Evolutionary conservation across 1,140 invertebrate genomes (phyloP).

Genomic region (Sitobion miscanthi): DNA sequence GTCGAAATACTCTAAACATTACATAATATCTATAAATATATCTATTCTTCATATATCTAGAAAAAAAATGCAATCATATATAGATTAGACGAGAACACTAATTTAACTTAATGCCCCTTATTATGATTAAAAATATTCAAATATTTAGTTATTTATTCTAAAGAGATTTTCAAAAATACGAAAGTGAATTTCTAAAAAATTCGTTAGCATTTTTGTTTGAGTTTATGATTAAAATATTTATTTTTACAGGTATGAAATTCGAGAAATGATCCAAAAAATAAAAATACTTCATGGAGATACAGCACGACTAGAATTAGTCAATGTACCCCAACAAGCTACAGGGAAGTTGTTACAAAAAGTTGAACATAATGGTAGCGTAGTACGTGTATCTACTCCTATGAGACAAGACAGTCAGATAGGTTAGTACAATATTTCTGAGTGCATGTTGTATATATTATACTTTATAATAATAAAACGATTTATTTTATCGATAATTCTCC

Average conservation of each 20-base stretch:
- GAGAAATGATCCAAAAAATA: constrained; percentile 91
- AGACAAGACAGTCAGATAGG: constrained; percentile 46
- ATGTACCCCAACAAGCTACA: constrained; percentile 51
- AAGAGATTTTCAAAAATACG: neutral
- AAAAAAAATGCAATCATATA: neutral
- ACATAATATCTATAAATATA: too few species aligned
- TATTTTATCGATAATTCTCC: too few species aligned
- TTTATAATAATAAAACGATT: neutral
- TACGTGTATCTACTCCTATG: constrained; percentile 52
- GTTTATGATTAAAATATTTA: constrained; percentile 11
- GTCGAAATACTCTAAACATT: neutral
- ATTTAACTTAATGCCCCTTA: neutral
- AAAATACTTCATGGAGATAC: constrained; percentile 66
- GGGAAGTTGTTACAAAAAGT: constrained; percentile 55
- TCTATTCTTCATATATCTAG: neutral
- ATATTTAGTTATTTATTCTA: neutral
- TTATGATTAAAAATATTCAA: neutral
- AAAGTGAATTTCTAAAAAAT: neutral
- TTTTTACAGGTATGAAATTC: constrained; percentile 74
- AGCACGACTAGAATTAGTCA: constrained; percentile 58
- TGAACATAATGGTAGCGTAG: constrained; percentile 60
- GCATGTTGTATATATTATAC: neutral
- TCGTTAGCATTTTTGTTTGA: neutral
- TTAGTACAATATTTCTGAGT: neutral
- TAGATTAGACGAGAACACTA: neutral